phyloP scores from a whole-genome alignment of 2,113 vertebrate genomes.

The Patagioenas fasciata region DNA sequence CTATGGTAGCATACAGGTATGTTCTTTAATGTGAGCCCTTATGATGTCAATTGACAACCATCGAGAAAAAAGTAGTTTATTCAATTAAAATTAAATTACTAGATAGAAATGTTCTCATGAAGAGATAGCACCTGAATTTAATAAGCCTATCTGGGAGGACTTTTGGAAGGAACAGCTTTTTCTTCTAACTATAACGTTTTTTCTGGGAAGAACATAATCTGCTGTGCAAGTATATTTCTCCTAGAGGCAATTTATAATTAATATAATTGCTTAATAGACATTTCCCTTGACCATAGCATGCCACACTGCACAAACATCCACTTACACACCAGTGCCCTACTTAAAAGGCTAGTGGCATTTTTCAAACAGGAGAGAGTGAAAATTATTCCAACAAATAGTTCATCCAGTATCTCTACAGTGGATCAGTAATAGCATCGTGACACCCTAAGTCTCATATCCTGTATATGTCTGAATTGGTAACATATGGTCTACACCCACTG shows the following conservation, averaged over 20 bases:
- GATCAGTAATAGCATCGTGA: background rate
- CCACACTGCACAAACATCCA: background rate
- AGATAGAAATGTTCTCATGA: background rate
- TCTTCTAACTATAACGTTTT: background rate
- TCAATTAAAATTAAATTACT: background rate
- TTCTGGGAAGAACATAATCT: background rate
- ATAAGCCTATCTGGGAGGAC: background rate
- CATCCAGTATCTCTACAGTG: background rate
- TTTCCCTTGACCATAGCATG: background rate
- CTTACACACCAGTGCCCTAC: background rate
- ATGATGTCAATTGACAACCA: background rate
- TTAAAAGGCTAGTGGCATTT: background rate
- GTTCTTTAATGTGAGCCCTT: background rate
- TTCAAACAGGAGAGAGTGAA: background rate
- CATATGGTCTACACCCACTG: background rate
- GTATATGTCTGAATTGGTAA: background rate
- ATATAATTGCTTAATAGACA: background rate
- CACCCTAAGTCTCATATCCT: background rate
- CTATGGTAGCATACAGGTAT: background rate
- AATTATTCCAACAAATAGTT: background rate
- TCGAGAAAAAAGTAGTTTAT: background rate
- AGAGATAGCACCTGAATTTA: background rate
- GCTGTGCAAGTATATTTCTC: background rate
- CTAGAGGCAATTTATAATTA: constrained; percentile 20
- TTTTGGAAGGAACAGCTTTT: background rate